phyloP scores from a whole-genome alignment of 2,888 invertebrate species.

The Hydropsyche betteni region DNA sequence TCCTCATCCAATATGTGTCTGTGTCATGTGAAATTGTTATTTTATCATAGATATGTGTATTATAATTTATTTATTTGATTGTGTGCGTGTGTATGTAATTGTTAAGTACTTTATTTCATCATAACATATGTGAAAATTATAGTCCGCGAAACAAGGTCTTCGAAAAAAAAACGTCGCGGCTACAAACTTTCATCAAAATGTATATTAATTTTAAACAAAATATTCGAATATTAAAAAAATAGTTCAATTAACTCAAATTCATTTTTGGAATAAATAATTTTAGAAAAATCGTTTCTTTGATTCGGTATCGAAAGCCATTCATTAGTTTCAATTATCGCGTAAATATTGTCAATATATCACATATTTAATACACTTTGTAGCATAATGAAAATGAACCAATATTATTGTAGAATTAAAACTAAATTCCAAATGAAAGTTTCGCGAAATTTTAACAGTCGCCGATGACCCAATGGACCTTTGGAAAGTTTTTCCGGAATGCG shows the following conservation, averaged over 20 bases:
- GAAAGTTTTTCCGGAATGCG: neutral
- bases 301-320: neutral
- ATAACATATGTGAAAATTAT: too few relatives aligned
- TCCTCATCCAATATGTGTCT: conserved; percentile 3
- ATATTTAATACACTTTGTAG: conserved; percentile 35
- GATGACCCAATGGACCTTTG: too few relatives aligned
- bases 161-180: too few relatives aligned
- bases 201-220: neutral
- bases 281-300: too few relatives aligned
- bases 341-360: conserved; percentile 14
- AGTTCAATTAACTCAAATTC: neutral
- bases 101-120: conserved; percentile 12
- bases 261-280: neutral
- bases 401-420: conserved; percentile 43
- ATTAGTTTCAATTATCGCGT: neutral
- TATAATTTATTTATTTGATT: conserved; percentile 2
- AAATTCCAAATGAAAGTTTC: conserved; percentile 14
- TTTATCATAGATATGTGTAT: conserved; percentile 9
- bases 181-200: too few relatives aligned
- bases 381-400: conserved; percentile 49
- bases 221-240: neutral
- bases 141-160: too few relatives aligned
- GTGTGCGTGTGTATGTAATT: conserved; percentile 12
- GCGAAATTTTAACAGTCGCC: too few relatives aligned
- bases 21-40: neutral